Base-by-base conservation (phyloP, 2,888 invertebrate genomes). In the Scotopteryx bipunctaria region DNA sequence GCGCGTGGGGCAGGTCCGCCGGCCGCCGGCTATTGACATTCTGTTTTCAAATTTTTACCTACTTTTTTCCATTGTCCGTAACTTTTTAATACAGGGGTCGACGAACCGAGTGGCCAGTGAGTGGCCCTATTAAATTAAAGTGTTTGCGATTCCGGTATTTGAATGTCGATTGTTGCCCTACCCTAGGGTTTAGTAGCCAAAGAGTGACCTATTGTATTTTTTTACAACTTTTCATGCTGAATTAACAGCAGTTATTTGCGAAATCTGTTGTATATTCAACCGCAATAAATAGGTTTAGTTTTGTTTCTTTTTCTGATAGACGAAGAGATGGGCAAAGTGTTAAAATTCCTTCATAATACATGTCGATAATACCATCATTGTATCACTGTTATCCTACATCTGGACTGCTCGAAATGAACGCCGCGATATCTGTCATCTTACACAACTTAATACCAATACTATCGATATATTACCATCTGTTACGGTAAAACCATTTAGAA, bases 21-120 rank as follows among this genome's bases (percentile, higher is more conserved):
- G 83, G 83, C 88, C 86, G 85, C 65, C 86, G 88, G 89, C 89
- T 89, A 90, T 89, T 89, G 89, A 89, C 89, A 87, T 89, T 87
- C 81, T 84, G 82, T 89, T 87, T 86, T 87, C 82, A 86, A 88
- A 88, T 86, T 85, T 85, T 83, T 86, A 83, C 88, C 87, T 82
- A 86, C 87, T 85, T 86, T 75, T 84, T 83, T 78, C 81, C 83
- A 86, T 86, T 88, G 88, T 87, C 86, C 85, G 87, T 76, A 87
- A 89, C 86, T 88, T 89, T 88, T 87, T 86, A 85, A 84, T 81
- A 80, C 76, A 75, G 68, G 66, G 87, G 87, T 86, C 88, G 79
- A 71, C 76, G 86, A 82, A 78, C 86, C 64, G 75, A 78, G 73
- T 81, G 79, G 81, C 81, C 83, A 81, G 73, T 76, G 67, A 76